Evolutionary conservation across 1,140 invertebrate species (phyloP), one percentile per base, ranked within the genome.

Genomic region (Trichonephila inaurata): DNA sequence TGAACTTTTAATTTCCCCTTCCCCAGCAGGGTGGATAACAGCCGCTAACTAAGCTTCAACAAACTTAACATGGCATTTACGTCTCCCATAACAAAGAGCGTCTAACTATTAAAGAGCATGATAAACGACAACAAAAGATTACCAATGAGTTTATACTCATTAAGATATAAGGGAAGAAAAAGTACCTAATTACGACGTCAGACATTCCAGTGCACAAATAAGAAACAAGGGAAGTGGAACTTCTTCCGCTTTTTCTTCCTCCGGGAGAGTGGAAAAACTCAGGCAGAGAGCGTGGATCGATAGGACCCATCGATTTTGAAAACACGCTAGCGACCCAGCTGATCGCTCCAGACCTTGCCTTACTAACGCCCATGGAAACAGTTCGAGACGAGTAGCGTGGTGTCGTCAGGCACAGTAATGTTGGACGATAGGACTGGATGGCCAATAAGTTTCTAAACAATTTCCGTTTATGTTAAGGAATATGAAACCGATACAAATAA

Each of bases 111-210:
- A 51, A 51, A 51, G 51, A 1, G 51, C 51, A 51, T 51, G 51
- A 51, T 64, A 64, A 64, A 64, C 62, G 21, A 19, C 62, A 64
- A 21, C 62, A 51, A 51, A 77, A 77, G 14, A 40, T 33, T 77
- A 12, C 51, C 51, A 51, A 77, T 77, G 72, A 77, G 72, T 77
- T 77, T 77, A 77, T 77, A 33, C 72, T 33, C 72, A 77, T 77
- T 77, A 77, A 33, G 28, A 16, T 0, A 24, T 12, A 6, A 21
- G 21, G 21, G 16, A 64, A 62, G 16, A 64, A 64, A 64, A 64
- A 5, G 72, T 18, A 33, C 72, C 72, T 77, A 77, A 77, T 77
- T 77, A 77, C 72, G 72, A 33, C 72, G 72, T 77, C 33, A 77
- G 72, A 77, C 72, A 77, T 77, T 77, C 33, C 72, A 33, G 12